A percentile compares a stretch with the other conserved stretches of the same genome.
Evolutionary conservation across 2,888 invertebrate species (phyloP).

Genomic region (Lissocephala sabroskyi): DNA sequence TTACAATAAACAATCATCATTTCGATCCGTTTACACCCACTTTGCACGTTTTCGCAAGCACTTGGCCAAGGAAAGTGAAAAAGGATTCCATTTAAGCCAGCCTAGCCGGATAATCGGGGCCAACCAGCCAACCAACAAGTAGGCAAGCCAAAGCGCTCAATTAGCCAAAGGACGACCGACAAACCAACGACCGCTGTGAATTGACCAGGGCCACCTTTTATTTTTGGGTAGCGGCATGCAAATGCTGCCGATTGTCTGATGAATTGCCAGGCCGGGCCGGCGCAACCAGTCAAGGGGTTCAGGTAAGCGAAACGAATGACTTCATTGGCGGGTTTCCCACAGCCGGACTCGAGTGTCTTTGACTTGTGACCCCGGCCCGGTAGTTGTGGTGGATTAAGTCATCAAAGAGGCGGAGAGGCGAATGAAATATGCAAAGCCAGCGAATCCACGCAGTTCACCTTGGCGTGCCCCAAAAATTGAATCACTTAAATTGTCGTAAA

Average conservation of each 20-base stretch:
- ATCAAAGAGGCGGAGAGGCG: too few relatives aligned
- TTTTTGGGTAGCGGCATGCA: conserved; percentile 41
- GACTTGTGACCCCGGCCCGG: conserved; percentile 56
- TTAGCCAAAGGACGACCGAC: conserved; percentile 28
- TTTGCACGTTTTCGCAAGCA: conserved; percentile 60
- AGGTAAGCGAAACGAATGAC: conserved; percentile 36
- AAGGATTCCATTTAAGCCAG: conserved; percentile 45
- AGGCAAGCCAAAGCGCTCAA: conserved; percentile 51
- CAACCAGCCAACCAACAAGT: conserved; percentile 21
- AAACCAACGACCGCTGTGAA: conserved; percentile 20
- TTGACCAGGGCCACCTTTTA: conserved; percentile 24
- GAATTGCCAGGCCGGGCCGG: conserved; percentile 50
- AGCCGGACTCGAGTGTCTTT: conserved; percentile 35
- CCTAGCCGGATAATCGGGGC: conserved; percentile 12
- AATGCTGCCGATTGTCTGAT: conserved; percentile 61
- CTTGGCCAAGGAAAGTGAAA: conserved; percentile 34
- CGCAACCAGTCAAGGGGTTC: conserved; percentile 54
- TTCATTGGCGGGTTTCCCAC: conserved; percentile 51
- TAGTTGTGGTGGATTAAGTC: conserved; percentile 22
- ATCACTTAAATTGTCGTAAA: conserved; percentile 66
- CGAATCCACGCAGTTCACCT: too few relatives aligned
- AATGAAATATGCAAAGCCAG: too few relatives aligned
- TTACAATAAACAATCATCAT: conserved; percentile 66
- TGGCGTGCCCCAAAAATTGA: conserved; percentile 29
- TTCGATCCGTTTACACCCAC: conserved; percentile 67